Conservation (phyloP, 2,797 vertebrate species). For the Uromys caudimaculatus region DNA sequence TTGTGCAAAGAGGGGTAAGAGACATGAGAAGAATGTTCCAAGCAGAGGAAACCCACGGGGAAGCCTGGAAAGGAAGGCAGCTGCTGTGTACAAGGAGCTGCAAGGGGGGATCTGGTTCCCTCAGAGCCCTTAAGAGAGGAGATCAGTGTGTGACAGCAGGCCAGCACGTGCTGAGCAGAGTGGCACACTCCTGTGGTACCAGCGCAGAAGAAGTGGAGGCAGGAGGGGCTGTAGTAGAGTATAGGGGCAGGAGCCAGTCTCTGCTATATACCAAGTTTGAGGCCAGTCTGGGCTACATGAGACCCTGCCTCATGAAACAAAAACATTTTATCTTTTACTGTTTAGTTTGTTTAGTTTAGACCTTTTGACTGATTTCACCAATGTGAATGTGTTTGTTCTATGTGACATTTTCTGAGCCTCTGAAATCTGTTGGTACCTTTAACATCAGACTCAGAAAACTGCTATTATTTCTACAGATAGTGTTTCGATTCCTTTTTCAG, state of each 20-base stretch:
- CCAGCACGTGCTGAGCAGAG: background rate
- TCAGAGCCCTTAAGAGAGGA: background rate
- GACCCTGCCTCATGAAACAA: background rate
- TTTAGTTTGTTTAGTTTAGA: background rate
- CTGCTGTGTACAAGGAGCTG: background rate
- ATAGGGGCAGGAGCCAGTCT: background rate
- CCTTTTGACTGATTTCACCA: background rate
- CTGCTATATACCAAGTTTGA: background rate
- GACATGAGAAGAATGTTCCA: background rate
- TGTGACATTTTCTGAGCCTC: background rate
- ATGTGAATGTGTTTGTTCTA: constrained; percentile 7
- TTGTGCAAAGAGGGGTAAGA: background rate
- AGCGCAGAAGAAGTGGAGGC: background rate
- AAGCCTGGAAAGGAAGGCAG: background rate
- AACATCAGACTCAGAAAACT: constrained; percentile 13
- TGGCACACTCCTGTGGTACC: background rate
- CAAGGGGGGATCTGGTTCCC: background rate
- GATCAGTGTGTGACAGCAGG: background rate
- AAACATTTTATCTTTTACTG: background rate
- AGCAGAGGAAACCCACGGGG: background rate
- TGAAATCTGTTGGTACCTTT: background rate
- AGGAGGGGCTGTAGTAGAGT: background rate
- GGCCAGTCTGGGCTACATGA: background rate
- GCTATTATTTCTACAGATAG: background rate
- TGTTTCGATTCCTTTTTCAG: background rate